Evolutionary conservation across 2,888 invertebrate genomes (phyloP).

Genomic region (Platycheirus albimanus): DNA sequence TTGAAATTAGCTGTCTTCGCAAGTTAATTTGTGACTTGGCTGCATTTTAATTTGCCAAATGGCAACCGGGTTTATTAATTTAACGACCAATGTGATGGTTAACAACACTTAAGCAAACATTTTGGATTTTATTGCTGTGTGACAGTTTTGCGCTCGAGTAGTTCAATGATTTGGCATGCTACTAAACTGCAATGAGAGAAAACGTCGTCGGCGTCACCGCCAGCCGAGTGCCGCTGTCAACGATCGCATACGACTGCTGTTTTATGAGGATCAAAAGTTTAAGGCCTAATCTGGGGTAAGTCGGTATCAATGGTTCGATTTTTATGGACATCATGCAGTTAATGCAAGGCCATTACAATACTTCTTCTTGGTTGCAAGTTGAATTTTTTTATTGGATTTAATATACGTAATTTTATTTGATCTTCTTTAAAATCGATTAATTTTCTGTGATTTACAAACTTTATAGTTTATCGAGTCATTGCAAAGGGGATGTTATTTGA

Average conservation of each 20-base stretch:
- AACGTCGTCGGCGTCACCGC: neutral
- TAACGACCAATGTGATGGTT: conserved; percentile 15
- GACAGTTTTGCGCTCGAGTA: conserved; percentile 7
- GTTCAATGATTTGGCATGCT: neutral
- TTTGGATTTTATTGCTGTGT: conserved; percentile 14
- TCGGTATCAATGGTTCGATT: neutral
- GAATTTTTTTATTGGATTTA: conserved; percentile 13
- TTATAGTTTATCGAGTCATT: conserved; percentile 4
- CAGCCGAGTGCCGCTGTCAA: neutral
- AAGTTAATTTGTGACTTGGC: neutral
- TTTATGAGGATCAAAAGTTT: neutral
- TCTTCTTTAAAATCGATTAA: conserved; percentile 32
- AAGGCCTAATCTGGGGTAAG: neutral
- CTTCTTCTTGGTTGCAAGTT: conserved; percentile 27
- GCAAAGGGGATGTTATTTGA: no score
- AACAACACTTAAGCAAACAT: conserved; percentile 26
- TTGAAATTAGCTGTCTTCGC: neutral
- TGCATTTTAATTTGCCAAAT: conserved; percentile 2
- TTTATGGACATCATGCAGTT: neutral
- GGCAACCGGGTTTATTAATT: conserved; percentile 1
- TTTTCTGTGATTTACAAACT: conserved; percentile 13
- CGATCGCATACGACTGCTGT: neutral
- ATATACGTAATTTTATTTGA: conserved; percentile 7
- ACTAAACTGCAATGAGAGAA: neutral
- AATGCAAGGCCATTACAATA: neutral